Evolutionary conservation across 2,888 invertebrate species (phyloP).

Genomic region (Pharmacophagus antenor): DNA sequence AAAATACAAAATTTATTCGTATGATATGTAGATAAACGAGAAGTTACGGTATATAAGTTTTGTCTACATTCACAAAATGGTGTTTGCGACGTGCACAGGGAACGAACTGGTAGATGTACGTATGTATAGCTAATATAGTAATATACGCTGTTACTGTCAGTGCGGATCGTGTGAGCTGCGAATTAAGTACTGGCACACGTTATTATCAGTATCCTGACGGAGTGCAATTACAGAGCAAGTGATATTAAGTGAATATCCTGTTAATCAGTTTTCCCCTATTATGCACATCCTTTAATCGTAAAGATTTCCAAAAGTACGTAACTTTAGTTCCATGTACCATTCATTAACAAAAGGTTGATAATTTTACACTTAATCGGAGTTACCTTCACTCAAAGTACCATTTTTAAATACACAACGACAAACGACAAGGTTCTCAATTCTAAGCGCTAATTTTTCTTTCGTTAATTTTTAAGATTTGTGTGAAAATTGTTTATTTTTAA

Average conservation of each 20-base stretch:
- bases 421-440: too few species aligned
- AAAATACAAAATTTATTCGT: not conserved
- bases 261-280: conserved; percentile 33
- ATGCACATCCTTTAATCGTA: conserved; percentile 21
- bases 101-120: not conserved
- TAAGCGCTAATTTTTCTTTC: too few species aligned
- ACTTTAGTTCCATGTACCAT: not conserved
- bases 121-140: not conserved
- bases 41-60: conserved; percentile 1
- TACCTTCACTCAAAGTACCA: too few species aligned
- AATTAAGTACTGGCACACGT: conserved; percentile 29
- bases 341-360: too few species aligned
- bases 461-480: too few species aligned
- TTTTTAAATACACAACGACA: too few species aligned
- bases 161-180: conserved; percentile 16
- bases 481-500: too few species aligned
- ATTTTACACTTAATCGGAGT: too few species aligned
- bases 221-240: conserved; percentile 36
- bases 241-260: conserved; percentile 42
- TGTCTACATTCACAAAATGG: too few species aligned
- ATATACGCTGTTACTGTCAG: not conserved
- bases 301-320: conserved; percentile 17
- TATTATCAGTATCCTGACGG: conserved; percentile 35
- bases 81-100: too few species aligned
- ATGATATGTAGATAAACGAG: not conserved